Percentiles rank a stretch among this genome's conserved stretches.
Evolutionary conservation across 2,888 invertebrate species (phyloP).

Genomic region (Aphodius sticticus): DNA sequence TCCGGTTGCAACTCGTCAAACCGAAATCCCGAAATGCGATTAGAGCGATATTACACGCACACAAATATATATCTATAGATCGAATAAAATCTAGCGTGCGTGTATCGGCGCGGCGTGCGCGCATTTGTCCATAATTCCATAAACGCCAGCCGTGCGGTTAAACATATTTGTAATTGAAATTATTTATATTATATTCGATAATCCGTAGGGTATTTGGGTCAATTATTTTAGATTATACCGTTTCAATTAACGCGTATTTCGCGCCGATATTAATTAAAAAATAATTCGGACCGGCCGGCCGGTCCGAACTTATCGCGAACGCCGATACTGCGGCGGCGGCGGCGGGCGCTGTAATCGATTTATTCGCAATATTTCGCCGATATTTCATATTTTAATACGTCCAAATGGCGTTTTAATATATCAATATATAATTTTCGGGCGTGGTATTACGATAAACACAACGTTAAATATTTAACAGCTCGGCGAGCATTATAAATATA

Average conservation of each 20-base stretch:
- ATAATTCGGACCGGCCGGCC: slow-evolving; percentile 23
- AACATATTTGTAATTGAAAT: slow-evolving; percentile 37
- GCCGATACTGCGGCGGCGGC: background rate
- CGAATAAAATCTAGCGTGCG: slow-evolving; percentile 11
- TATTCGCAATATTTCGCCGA: slow-evolving; percentile 10
- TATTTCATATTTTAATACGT: slow-evolving; percentile 28
- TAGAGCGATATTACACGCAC: slow-evolving; percentile 8
- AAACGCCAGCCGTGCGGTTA: slow-evolving; percentile 33
- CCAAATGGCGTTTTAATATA: slow-evolving; percentile 33
- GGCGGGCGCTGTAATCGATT: background rate
- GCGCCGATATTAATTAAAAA: slow-evolving; percentile 32
- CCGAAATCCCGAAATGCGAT: slow-evolving; percentile 20
- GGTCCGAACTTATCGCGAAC: background rate
- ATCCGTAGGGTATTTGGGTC: slow-evolving; percentile 36
- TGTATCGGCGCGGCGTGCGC: background rate
- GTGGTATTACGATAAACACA: slow-evolving; percentile 25
- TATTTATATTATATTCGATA: slow-evolving; percentile 36
- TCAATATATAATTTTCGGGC: slow-evolving; percentile 33
- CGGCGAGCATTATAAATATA: slow-evolving; percentile 10
- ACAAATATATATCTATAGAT: background rate
- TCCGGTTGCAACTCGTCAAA: background rate
- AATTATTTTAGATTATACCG: slow-evolving; percentile 39
- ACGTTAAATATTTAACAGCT: slow-evolving; percentile 34
- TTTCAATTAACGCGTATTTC: slow-evolving; percentile 33
- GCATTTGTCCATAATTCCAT: slow-evolving; percentile 24